Base-by-base conservation (phyloP, 2,113 vertebrate genomes). In the Halichoeres trimaculatus region DNA sequence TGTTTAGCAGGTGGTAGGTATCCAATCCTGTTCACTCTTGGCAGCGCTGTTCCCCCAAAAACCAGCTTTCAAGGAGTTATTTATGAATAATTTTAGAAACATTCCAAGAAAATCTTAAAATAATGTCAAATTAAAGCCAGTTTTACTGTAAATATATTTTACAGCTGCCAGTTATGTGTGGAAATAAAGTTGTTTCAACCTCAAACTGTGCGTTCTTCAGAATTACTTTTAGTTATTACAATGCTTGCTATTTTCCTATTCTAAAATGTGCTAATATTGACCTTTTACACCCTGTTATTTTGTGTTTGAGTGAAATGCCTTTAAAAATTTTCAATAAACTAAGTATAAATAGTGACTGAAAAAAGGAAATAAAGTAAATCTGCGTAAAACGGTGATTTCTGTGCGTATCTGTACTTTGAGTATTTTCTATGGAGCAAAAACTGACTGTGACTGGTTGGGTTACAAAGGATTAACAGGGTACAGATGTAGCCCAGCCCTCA, bases 171-270 rank as follows among this genome's bases (percentile, higher is more conserved):
- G 70, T 45, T 41, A 61, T 12, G 61, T 63, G 78, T 74, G 56
- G 53, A 80, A 87, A 84, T 89, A 90, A 89, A 89, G 23, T 48
- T 69, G 11, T 80, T 51, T 70, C 70, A 70, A 70, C 30, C 70
- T 53, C 59, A 52, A 47, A 16, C 13, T 51, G 13, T 54, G 12
- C 8, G 3, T 45, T 5, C 30, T 6, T 30, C 30, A 30, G 30
- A 30, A 30, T 30, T 30, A 3, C 30, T 30, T 30, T n/a, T n/a
- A n/a, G n/a, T n/a, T n/a, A n/a, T n/a, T n/a, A n/a, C n/a, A n/a
- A n/a, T n/a, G n/a, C n/a, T n/a, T n/a, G n/a, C n/a, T n/a, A n/a
- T n/a, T n/a, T n/a, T n/a, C n/a, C n/a, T n/a, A n/a, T n/a, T n/a
- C n/a, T n/a, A n/a, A n/a, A n/a, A n/a, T n/a, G n/a, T n/a, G n/a